These are phyloP conservation scores for Sinocyclocheilus anshuiensis DNA, from an alignment of 2,113 vertebrate genomes.

Conservation along the genomic window DNA sequence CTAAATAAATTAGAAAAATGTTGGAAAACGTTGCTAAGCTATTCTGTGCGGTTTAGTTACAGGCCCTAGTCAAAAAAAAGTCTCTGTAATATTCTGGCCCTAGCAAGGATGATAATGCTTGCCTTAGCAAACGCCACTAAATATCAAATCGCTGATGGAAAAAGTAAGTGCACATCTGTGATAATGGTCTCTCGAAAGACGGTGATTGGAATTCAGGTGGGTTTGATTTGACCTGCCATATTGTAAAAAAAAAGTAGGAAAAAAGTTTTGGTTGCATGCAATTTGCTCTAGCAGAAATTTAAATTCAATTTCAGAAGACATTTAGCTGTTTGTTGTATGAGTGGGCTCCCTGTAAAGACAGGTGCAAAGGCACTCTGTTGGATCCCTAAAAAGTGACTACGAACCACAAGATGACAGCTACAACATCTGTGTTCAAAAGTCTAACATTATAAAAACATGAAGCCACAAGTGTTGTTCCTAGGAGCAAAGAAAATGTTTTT, in stretches of 20 bases:
- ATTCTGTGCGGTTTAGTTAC: background rate
- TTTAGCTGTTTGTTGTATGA: background rate
- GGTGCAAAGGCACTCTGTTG: background rate
- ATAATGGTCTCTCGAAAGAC: slow-evolving; percentile 9
- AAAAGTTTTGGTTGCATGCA: background rate
- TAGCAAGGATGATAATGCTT: background rate
- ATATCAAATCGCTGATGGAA: slow-evolving; percentile 10
- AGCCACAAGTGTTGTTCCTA: background rate
- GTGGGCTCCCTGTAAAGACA: background rate
- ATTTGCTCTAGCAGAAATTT: background rate
- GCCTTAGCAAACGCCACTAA: background rate
- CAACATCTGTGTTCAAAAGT: background rate
- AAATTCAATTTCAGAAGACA: background rate
- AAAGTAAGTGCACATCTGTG: slow-evolving; percentile 10
- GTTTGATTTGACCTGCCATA: slow-evolving; percentile 7
- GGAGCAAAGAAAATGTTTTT: background rate
- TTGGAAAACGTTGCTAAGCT: background rate
- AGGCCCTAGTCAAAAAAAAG: background rate
- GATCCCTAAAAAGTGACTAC: background rate
- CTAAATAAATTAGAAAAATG: background rate
- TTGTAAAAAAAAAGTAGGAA: background rate
- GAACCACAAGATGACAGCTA: background rate
- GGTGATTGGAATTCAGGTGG: background rate
- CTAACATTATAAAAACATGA: background rate
- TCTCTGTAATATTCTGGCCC: background rate